Evolutionary conservation across 2,888 invertebrate genomes (phyloP).

Genomic region (Eumacrocentrus americanus): DNA sequence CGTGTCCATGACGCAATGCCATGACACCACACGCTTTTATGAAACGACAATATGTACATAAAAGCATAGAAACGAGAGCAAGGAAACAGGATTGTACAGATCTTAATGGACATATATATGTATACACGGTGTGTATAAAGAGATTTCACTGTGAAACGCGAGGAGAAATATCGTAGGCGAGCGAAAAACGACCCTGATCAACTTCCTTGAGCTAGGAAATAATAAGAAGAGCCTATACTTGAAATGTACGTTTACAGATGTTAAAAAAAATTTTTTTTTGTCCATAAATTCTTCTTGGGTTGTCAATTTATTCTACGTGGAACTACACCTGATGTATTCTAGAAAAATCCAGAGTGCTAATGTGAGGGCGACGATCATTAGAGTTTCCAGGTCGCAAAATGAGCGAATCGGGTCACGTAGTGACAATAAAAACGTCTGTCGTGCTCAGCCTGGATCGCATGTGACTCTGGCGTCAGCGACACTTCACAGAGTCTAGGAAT

Average conservation of each 20-base stretch:
- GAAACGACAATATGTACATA: constrained; percentile 7
- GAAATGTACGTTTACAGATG: too few relatives aligned
- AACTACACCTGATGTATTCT: too few relatives aligned
- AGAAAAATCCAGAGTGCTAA: not conserved
- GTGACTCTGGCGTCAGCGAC: not conserved
- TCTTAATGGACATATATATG: not conserved
- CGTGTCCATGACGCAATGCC: constrained; percentile 18
- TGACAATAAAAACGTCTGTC: constrained; percentile 9
- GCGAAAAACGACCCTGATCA: not conserved
- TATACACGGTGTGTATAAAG: not conserved
- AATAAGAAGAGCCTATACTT: too few relatives aligned
- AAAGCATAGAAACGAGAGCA: not conserved
- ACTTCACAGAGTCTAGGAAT: constrained; percentile 11
- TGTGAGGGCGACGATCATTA: not conserved
- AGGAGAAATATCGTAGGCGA: not conserved
- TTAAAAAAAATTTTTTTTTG: too few relatives aligned
- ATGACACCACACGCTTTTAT: constrained; percentile 23
- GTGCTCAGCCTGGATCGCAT: not conserved
- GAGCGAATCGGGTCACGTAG: constrained; percentile 1
- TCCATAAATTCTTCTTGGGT: too few relatives aligned
- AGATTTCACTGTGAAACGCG: not conserved
- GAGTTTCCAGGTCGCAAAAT: not conserved
- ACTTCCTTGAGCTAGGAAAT: not conserved
- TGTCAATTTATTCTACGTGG: too few relatives aligned
- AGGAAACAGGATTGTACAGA: constrained; percentile 1